Conservation (phyloP, 2,797 vertebrate genomes). For the Spea hammondii region DNA sequence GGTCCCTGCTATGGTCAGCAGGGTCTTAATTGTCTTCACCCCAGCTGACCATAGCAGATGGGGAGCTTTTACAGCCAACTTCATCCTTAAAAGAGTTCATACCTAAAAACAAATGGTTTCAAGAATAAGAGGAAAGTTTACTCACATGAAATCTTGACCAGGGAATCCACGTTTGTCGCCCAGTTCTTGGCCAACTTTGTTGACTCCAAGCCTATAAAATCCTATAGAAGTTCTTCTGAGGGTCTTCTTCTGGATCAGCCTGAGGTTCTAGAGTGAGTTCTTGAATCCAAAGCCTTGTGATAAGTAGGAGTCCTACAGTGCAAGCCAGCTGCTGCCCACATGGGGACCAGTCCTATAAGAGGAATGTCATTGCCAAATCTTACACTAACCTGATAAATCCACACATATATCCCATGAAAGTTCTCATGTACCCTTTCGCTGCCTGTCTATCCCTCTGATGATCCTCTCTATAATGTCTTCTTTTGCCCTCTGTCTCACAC, state of each 20-base stretch:
- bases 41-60: no score
- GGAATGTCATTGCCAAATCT: constrained; percentile 2
- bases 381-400: not conserved
- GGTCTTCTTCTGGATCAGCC: not conserved
- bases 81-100: no score
- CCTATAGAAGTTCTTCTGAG: not conserved
- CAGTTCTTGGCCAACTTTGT: not conserved
- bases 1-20: no score
- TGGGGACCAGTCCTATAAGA: not conserved
- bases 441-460: not conserved
- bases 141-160: constrained; percentile 14
- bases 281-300: not conserved
- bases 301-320: constrained; percentile 17
- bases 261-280: not conserved
- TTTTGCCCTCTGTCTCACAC: no score
- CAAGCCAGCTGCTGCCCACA: not conserved
- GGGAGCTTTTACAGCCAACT: no score
- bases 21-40: no score
- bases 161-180: not conserved
- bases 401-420: not conserved
- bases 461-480: not conserved
- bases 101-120: not conserved
- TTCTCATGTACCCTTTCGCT: not conserved
- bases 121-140: constrained; percentile 1
- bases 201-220: not conserved